Conservation (phyloP, 2,888 invertebrate genomes). For the Lymantria monacha region DNA sequence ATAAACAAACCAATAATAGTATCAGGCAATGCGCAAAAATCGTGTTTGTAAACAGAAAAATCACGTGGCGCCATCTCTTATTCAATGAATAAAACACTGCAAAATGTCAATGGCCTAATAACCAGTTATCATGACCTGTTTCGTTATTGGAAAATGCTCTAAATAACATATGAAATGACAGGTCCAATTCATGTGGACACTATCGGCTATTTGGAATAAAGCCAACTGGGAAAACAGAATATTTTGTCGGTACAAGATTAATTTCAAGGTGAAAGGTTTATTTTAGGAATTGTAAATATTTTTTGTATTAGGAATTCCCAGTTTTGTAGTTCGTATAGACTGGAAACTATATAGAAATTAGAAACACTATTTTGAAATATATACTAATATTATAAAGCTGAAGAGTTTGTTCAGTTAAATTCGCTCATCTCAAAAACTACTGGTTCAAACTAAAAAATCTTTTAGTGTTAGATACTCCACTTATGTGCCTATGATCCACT, state of each 20-base stretch:
- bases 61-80: slow-evolving; percentile 35
- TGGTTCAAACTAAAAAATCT: no score
- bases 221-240: slow-evolving; percentile 28
- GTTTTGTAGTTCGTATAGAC: background rate
- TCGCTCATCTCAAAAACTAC: no score
- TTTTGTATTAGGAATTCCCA: background rate
- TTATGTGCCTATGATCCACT: no score
- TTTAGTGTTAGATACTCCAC: no score
- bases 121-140: slow-evolving; percentile 13
- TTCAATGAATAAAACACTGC: slow-evolving; percentile 5
- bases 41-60: slow-evolving; percentile 34
- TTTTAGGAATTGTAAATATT: slow-evolving; percentile 5
- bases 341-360: background rate
- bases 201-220: slow-evolving; percentile 13
- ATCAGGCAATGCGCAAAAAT: slow-evolving; percentile 14
- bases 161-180: background rate
- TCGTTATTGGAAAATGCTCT: background rate
- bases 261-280: slow-evolving; percentile 27
- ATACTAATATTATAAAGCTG: no score
- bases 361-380: no score
- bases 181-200: slow-evolving; percentile 10
- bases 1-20: slow-evolving; percentile 14
- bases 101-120: slow-evolving; percentile 31
- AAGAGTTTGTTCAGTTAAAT: no score
- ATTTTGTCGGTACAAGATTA: slow-evolving; percentile 6